These are phyloP conservation scores for Zygothrica quintamaculata DNA, from an alignment of 2,888 invertebrate species.

Conservation along the genomic window DNA sequence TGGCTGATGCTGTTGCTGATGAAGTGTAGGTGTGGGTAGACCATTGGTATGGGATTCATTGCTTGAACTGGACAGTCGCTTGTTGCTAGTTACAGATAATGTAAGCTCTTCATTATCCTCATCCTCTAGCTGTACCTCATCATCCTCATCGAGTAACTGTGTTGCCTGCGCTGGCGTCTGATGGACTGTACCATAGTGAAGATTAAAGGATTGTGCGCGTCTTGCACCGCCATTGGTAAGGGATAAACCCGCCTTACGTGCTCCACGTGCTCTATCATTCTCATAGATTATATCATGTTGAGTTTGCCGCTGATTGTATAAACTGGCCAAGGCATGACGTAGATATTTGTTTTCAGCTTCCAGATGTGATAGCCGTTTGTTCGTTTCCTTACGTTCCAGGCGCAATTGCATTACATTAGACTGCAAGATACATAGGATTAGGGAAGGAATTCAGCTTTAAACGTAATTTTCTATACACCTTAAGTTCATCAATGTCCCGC, in stretches of 20 bases:
- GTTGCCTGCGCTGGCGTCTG: conserved; percentile 73
- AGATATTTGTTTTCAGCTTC: conserved; percentile 88
- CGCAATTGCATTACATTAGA: conserved; percentile 88
- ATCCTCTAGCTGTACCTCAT: conserved; percentile 49
- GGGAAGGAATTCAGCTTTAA: background rate
- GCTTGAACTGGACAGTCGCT: conserved; percentile 61
- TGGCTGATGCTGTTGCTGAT: conserved; percentile 7
- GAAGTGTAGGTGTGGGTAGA: conserved; percentile 27
- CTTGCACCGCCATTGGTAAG: conserved; percentile 70
- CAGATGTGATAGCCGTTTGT: conserved; percentile 88
- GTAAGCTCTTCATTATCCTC: conserved; percentile 41
- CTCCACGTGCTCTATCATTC: conserved; percentile 77
- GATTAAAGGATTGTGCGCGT: conserved; percentile 81
- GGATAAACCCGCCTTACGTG: conserved; percentile 62
- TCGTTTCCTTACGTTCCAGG: conserved; percentile 88
- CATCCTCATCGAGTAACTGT: conserved; percentile 77
- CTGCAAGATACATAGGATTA: conserved; percentile 82
- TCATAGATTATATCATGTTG: conserved; percentile 81
- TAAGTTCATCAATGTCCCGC: conserved; percentile 84
- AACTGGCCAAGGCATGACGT: conserved; percentile 81
- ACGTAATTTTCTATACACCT: conserved; percentile 68
- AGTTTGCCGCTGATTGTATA: conserved; percentile 75
- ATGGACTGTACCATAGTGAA: conserved; percentile 83
- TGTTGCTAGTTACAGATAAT: conserved; percentile 22
- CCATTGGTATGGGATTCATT: conserved; percentile 64